Evolutionary conservation across 2,888 invertebrate species (phyloP).

Genomic region (Aspidiotus rigidus): DNA sequence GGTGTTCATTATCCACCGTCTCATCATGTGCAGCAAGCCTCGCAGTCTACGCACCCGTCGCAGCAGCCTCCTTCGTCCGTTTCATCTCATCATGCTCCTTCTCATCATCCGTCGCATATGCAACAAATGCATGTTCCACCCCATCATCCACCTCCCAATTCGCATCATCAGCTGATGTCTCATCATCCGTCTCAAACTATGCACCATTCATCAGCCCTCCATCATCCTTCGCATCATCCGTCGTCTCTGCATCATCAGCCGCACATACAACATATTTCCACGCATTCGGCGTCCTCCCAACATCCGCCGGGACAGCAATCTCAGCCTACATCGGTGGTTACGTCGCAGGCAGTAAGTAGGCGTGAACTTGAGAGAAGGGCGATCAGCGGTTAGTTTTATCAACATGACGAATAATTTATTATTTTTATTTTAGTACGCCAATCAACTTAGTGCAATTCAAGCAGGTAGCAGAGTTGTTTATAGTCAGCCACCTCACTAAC

Average conservation of each 20-base stretch:
- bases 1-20: not conserved
- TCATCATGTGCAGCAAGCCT: constrained; percentile 9
- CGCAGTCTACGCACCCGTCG: constrained; percentile 14
- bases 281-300: not conserved
- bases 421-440: constrained; percentile 17
- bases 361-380: not conserved
- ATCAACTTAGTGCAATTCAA: constrained; percentile 25
- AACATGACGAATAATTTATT: not conserved
- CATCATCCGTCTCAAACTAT: constrained; percentile 16
- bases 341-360: constrained; percentile 13
- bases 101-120: constrained; percentile 25
- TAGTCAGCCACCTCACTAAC: constrained; percentile 16
- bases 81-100: constrained; percentile 5
- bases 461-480: constrained; percentile 19
- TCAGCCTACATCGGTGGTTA: constrained; percentile 23
- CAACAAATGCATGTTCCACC: constrained; percentile 6
- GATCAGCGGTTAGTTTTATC: not conserved
- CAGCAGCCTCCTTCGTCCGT: constrained; percentile 14
- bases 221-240: not conserved
- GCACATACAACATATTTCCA: constrained; percentile 27
- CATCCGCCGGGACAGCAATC: constrained; percentile 7
- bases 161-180: constrained; percentile 2
- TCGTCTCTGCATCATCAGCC: constrained; percentile 21
- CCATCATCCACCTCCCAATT: constrained; percentile 16
- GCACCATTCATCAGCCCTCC: constrained; percentile 3